Base-by-base conservation (phyloP, 2,113 vertebrate genomes). In the Dunckerocampus dactyliophorus region DNA sequence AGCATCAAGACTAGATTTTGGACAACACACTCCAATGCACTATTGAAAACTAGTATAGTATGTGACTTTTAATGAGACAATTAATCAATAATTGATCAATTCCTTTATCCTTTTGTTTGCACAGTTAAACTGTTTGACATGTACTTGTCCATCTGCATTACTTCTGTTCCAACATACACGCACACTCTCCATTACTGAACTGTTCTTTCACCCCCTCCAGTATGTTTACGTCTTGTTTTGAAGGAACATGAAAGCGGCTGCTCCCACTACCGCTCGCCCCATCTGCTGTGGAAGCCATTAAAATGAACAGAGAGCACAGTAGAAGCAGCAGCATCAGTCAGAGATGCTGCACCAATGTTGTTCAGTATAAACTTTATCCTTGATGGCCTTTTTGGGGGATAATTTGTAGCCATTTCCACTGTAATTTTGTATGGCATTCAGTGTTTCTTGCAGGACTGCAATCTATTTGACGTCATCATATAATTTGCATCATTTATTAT, bases 251-350 rank as follows among this genome's bases (percentile, higher is more conserved):
- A 78, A 84, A 82, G 77, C 66, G 31, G 65, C 54, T 52, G 50
- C 60, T 67, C 73, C 74, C 62, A 69, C 71, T 65, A 60, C 71
- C 70, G 66, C 63, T 74, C 48, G 58, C 62, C 70, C 80, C 77
- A 80, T 85, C 70, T 78, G 80, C 37, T 78, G 67, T 65, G 59
- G 59, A 66, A 59, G 59, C 71, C 53, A 74, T 77, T 79, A 75
- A 75, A 43, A 82, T 71, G 67, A 76, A 63, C 46, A 65, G 71
- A 63, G 51, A 57, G 48, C 56, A 20, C 55, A 46, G 28, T 64
- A 65, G 74, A 61, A 65, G 21, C 62, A 69, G 71, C 63, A 65
- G 28, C 62, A 69, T 43, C 62, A 60, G 59, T 62, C 28, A 64
- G 53, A 64, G 37, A 63, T 34, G 59, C 16, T 24, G 59, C 16